phyloP scores from a whole-genome alignment of 2,113 vertebrate species.

The Chamaetylas fuelleborni region DNA sequence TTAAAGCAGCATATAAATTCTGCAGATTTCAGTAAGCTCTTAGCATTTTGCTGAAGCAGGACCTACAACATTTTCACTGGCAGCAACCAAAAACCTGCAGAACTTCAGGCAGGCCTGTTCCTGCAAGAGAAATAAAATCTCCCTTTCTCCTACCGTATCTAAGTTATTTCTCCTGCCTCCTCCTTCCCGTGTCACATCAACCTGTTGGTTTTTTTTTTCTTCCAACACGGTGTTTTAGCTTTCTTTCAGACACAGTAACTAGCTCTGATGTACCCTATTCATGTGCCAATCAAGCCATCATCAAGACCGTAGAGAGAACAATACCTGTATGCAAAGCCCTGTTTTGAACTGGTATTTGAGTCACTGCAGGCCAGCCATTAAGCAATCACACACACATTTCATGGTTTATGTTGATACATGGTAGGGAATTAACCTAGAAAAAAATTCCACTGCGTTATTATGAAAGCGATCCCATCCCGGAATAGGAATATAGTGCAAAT shows the following conservation, averaged over 20 bases:
- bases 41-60: background rate
- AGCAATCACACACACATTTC: slow-evolving; percentile 63
- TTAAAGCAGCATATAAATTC: background rate
- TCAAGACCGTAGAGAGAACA: slow-evolving; percentile 69
- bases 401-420: slow-evolving; percentile 34
- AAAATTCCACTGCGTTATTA: slow-evolving; percentile 44
- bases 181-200: slow-evolving; percentile 43
- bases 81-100: background rate
- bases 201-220: background rate
- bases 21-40: background rate
- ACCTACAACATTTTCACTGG: background rate
- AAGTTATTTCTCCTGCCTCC: background rate
- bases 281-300: slow-evolving; percentile 74
- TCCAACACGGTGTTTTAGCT: slow-evolving; percentile 55
- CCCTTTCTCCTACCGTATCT: background rate
- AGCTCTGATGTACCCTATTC: slow-evolving; percentile 73
- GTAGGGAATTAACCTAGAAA: slow-evolving; percentile 33
- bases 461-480: background rate
- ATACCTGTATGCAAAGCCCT: slow-evolving; percentile 65
- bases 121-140: background rate
- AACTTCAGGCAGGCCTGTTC: slow-evolving; percentile 23
- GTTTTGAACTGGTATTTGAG: slow-evolving; percentile 68
- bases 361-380: slow-evolving; percentile 72
- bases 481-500: background rate
- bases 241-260: slow-evolving; percentile 71